Conservation (phyloP, 2,113 vertebrate species). For the Toxostoma redivivum region DNA sequence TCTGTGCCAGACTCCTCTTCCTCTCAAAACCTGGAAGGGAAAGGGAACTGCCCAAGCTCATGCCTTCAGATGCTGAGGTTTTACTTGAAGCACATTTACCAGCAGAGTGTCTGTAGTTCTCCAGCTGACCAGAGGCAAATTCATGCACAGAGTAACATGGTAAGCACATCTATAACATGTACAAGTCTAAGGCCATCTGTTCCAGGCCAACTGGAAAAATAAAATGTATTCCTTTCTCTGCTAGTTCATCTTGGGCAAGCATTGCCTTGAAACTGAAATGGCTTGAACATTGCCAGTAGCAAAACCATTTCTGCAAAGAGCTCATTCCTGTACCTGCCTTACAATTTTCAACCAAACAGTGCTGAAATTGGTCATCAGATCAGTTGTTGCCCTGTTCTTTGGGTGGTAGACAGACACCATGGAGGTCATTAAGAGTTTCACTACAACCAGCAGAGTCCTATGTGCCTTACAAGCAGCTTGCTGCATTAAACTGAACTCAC, state of each 20-base stretch:
- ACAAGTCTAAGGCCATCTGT: background rate
- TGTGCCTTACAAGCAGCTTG: background rate
- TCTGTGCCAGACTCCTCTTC: background rate
- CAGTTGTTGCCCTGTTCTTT: background rate
- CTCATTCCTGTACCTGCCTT: background rate
- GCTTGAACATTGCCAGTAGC: background rate
- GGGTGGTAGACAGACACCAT: background rate
- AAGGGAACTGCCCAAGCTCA: background rate
- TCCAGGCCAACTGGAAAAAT: background rate
- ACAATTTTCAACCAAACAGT: background rate
- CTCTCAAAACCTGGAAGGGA: background rate
- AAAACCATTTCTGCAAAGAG: background rate
- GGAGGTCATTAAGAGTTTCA: background rate
- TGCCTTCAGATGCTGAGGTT: rapidly evolving
- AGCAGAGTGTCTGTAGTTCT: background rate
- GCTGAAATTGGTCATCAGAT: background rate
- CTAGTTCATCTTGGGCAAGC: background rate
- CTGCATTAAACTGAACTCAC: background rate
- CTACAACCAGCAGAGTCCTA: background rate
- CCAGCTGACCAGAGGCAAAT: background rate
- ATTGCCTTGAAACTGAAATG: background rate
- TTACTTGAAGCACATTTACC: background rate
- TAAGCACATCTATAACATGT: background rate
- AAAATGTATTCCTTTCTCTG: background rate
- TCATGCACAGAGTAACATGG: rapidly evolving